Evolutionary conservation across 2,888 invertebrate genomes (phyloP), one percentile per base, ranked within the genome.

Genomic region (Ennomos quercinarius): DNA sequence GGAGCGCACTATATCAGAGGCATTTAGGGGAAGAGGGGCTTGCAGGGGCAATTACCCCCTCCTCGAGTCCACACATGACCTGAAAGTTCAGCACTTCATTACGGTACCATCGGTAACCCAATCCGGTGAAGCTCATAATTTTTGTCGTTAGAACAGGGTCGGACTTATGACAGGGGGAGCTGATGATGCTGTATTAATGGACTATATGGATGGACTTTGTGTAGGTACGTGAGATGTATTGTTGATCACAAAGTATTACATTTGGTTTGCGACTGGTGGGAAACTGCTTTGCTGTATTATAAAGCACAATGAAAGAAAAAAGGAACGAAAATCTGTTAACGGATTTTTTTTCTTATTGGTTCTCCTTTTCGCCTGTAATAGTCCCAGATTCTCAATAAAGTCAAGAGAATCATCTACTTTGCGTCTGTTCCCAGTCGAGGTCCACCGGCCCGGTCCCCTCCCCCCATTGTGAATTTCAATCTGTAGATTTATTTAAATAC

Each of bases 81-180:
- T 83, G 86, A 83, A 89, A 89, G 83, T 87, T 88, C 85, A 87
- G 80, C 81, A 85, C 87, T 89, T 89, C 87, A 91, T 89, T 89
- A 88, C 79, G 70, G 73, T 68, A 71, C 78, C 80, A 84, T 84
- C 81, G 76, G 77, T 80, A 81, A 80, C 83, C 80, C 84, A 78
- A 83, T 86, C 80, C 75, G 71, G 77, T 74, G 77, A 76, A 76
- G 75, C 75, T 77, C 81, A 85, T 87, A 82, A 82, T 82, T 84
- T 81, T 79, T 77, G 74, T 60, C 66, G 69, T 63, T 53, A 64
- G 54, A 57, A 55, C 66, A 53, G 66, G 57, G 59, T 45, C 42
- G 64, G 56, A 58, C 47, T 57, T 46, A 51, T 55, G 60, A 51
- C 39, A 43, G 60, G 55, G 60, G 52, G 42, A 51, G 27, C 47